These are phyloP conservation scores for Eurytoma californica DNA, from an alignment of 2,888 invertebrate genomes.

Conservation along the genomic window DNA sequence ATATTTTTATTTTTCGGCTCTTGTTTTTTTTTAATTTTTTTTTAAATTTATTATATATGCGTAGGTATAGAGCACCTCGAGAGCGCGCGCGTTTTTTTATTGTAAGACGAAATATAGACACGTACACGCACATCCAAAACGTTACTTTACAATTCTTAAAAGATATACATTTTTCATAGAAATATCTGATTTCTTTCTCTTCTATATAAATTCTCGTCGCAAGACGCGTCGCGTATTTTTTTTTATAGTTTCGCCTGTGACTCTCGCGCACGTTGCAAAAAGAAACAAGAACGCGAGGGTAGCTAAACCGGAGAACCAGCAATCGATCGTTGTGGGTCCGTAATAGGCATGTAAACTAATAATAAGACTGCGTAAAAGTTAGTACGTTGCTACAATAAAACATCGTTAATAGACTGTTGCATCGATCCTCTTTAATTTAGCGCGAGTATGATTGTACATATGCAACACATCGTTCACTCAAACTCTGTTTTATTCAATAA, in stretches of 20 bases:
- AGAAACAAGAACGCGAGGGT: not conserved
- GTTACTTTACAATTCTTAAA: constrained; percentile 62
- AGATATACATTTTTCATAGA: constrained; percentile 61
- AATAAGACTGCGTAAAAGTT: too few relatives aligned
- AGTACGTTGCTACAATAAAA: too few relatives aligned
- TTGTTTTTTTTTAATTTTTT: not conserved
- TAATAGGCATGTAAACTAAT: too few relatives aligned
- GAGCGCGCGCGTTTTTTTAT: constrained; percentile 60
- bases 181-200: constrained; percentile 56
- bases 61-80: constrained; percentile 49
- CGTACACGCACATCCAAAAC: constrained; percentile 68
- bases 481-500: too few relatives aligned
- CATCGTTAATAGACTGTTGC: too few relatives aligned
- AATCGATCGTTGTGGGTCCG: too few relatives aligned
- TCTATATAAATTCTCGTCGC: constrained; percentile 42
- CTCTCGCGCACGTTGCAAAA: not conserved
- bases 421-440: too few relatives aligned
- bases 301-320: not conserved
- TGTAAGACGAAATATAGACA: constrained; percentile 64
- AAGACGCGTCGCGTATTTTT: constrained; percentile 23
- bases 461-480: too few relatives aligned
- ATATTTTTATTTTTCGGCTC: not conserved
- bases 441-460: too few relatives aligned
- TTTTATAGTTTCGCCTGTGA: not conserved
- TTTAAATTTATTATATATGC: not conserved